Base-by-base conservation (phyloP, 2,888 invertebrate species). In the Incurvaria masculella region DNA sequence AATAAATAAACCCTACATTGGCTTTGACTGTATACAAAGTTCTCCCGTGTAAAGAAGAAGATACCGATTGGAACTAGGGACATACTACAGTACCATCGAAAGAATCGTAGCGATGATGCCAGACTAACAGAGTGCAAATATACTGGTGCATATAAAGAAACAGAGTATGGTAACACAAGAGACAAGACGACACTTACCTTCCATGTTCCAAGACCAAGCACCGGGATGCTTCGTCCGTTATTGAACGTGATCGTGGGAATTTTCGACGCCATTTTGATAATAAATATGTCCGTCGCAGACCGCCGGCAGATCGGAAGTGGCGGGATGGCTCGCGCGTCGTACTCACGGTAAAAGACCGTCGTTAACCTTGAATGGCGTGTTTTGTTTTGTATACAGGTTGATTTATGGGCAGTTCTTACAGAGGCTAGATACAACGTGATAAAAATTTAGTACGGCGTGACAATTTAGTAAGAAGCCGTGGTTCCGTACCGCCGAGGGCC, bases 181-280 rank as follows among this genome's bases (percentile, higher is more conserved):
- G 26, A 43, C 18, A 20, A 27, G 21, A 43, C 2, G 16, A 41
- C 33, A 79, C 75, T 72, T 74, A 88, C 89, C 69, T 87, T 84
- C 88, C 89, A 91, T 3, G 91, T 91, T 17, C 91, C 91, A n/a
- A 91, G 72, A 2, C 89, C 90, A 3, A 91, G 64, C 41, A 83
- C 80, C 0, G 90, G 91, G 56, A 87, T 81, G 52, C 81, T 74
- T 21, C 64, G 53, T 0, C 85, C 88, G 61, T 85, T 86, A 56
- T 74, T 79, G n/a, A 90, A 76, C 45, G 75, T 79, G 1, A 87
- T 66, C 54, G 63, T 70, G 2, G 84, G 82, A 33, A 81, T 70
- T 64, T 66, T 58, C 1, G 64, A 59, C 52, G 64, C 61, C 74
- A 78, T 79, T 59, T 52, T 57, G 17, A 42, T 17, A 18, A 41